Evolutionary conservation across 1,140 invertebrate species (phyloP).

Genomic region (Papilio polyxenes): DNA sequence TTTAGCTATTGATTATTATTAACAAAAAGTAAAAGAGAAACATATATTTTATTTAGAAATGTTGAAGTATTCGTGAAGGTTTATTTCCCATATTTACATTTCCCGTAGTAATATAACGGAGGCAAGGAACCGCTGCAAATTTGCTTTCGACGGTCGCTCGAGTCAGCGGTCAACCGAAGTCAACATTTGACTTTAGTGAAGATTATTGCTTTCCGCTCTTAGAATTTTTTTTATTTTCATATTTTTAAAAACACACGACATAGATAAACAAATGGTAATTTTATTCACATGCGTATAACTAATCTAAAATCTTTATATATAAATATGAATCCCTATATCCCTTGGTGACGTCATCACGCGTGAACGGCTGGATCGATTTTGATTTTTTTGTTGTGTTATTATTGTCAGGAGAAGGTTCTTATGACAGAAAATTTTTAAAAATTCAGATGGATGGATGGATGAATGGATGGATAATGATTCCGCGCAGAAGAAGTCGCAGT

Average conservation of each 20-base stretch:
- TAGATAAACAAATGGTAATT: neutral
- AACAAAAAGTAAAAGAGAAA: neutral
- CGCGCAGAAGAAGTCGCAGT: too few species aligned
- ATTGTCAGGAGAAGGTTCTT: too few species aligned
- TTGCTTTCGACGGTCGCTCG: conserved; percentile 25
- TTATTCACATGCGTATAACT: too few species aligned
- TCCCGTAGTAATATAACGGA: neutral
- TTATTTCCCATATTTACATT: conserved; percentile 20
- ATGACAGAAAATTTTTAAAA: too few species aligned
- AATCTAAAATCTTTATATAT: too few species aligned
- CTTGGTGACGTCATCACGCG: too few species aligned
- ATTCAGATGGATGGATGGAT: too few species aligned
- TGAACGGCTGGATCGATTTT: too few species aligned
- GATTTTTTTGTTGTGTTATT: too few species aligned
- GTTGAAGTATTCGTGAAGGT: neutral
- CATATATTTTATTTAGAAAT: neutral
- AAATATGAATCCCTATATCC: too few species aligned
- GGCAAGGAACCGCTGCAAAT: conserved; percentile 23
- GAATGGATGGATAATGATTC: too few species aligned
- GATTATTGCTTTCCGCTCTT: conserved; percentile 17
- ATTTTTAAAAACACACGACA: too few species aligned
- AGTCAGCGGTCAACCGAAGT: conserved; percentile 19
- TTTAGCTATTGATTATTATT: neutral
- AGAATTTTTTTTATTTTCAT: conserved; percentile 1
- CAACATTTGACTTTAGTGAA: conserved; percentile 1